Base-by-base conservation (phyloP, 2,113 vertebrate species). In the Sialia sialis region DNA sequence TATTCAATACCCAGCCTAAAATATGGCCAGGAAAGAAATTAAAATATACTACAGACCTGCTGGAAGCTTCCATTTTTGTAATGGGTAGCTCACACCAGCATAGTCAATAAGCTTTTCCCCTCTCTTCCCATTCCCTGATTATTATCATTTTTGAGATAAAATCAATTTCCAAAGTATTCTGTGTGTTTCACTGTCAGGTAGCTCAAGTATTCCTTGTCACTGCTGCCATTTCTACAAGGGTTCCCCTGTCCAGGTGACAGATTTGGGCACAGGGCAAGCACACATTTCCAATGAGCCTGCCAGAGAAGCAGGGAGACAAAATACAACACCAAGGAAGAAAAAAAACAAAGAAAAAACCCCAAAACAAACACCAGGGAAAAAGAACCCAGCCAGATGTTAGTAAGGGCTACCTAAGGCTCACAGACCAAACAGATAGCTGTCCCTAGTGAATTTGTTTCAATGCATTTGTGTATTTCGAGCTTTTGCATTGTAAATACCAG, bases 1-100 rank as follows among this genome's bases (percentile, higher is more conserved):
- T 74, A 96, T 44, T 94, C 97, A 91, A 89, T 92, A 78, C 19
- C 1, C 72, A 70, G 79, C 38, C 90, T 96, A 95, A 97, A 97
- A 96, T 91, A 96, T 3, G 18, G 81, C 77, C 43, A 44, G 82
- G 87, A 68, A 79, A 51, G 11, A 36, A 92, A 94, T 86, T 16
- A 74, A 96, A 95, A 97, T 77, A 89, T 54, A 95, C 83, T 87
- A 68, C 29, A 84, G 69, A 29, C 34, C 6, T 87, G 77, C 91
- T 25, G 15, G 54, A 48, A 92, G 56, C 64, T 91, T 94, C 84
- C 73, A 72, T 75, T 84, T 83, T 68, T 88, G 77, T 64, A 92
- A 55, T 2, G 21, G 39, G 78, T 41, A 87, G 89, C 70, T 94
- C 78, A 78, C 46, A 84, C 27, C 55, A 83, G 14, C 2, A 6